Base-by-base conservation (phyloP, 2,113 vertebrate genomes). In the Barbus barbus region DNA sequence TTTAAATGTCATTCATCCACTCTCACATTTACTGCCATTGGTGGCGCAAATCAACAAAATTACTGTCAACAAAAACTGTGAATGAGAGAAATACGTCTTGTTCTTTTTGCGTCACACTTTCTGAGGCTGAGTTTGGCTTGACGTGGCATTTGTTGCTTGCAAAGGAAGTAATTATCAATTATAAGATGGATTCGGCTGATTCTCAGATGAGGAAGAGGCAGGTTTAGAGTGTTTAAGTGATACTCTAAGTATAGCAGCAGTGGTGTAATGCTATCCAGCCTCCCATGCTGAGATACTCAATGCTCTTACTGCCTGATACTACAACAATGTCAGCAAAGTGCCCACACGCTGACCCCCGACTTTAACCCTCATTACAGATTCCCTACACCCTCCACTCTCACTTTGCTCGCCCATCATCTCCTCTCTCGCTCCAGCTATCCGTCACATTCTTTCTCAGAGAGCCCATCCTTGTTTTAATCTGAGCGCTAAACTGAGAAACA, bases 391-490 rank as follows among this genome's bases (percentile, higher is more conserved):
- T 74, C 61, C n/a, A n/a, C 53, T 63, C 41, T 12, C 38, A 9
- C 38, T 41, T 41, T 41, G 38, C 38, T 41, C 38, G 38, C 38
- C 38, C 73, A 48, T 80, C 38, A 31, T 71, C 74, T 86, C 83
- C 56, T 44, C 83, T 90, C 87, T 81, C 60, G 28, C 77, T 87
- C n/a, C 65, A 51, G 82, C 76, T 85, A 58, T 88, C 61, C 81
- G 79, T 89, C 86, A 36, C 84, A 44, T 63, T 84, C 63, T 78
- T 26, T 78, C 44, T 74, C 20, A 9, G 56, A 90, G 85, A 86
- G 87, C 83, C 90, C 90, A 90, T 1, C 74, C 83, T 84, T 67
- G 85, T 72, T 84, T 81, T 85, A 85, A 85, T 88, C 87, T 44
- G 76, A 75, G 28, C 0, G 28, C 72, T 84, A 82, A 82, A 84